Evolutionary conservation across 2,113 vertebrate genomes (phyloP).

Genomic region (Neotoma lepida): DNA sequence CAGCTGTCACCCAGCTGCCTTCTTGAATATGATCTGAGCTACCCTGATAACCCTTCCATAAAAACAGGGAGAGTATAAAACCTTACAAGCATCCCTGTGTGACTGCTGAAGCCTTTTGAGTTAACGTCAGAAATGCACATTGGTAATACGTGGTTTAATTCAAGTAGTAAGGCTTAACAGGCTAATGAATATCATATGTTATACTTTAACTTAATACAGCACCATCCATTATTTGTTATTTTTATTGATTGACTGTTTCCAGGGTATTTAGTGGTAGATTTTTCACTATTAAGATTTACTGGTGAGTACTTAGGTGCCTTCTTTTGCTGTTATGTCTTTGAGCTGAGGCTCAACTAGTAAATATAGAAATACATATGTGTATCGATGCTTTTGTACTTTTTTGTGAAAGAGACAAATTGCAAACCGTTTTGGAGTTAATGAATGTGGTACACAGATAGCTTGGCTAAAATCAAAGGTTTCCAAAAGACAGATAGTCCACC

Average conservation of each 20-base stretch:
- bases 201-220: constrained; percentile 59
- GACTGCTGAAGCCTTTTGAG: constrained; percentile 15
- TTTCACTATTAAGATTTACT: constrained; percentile 63
- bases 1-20: constrained; percentile 32
- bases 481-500: constrained; percentile 76
- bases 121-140: constrained; percentile 58
- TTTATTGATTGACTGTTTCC: constrained; percentile 68
- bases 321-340: background rate
- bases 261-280: constrained; percentile 59
- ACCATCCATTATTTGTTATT: constrained; percentile 65
- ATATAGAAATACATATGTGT: background rate
- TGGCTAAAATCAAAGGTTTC: constrained; percentile 66
- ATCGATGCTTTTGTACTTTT: background rate
- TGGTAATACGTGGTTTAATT: constrained; percentile 57
- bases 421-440: constrained; percentile 71
- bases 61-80: constrained; percentile 34
- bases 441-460: constrained; percentile 43
- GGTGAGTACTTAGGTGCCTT: background rate
- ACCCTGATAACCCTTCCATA: constrained; percentile 59
- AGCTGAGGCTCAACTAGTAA: background rate
- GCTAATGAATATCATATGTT: constrained; percentile 49
- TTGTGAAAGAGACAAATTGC: constrained; percentile 26
- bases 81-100: constrained; percentile 62
- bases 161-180: background rate
- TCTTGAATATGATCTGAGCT: constrained; percentile 65